Conservation (phyloP, 2,888 invertebrate genomes). For the Stenodera caucasica region DNA sequence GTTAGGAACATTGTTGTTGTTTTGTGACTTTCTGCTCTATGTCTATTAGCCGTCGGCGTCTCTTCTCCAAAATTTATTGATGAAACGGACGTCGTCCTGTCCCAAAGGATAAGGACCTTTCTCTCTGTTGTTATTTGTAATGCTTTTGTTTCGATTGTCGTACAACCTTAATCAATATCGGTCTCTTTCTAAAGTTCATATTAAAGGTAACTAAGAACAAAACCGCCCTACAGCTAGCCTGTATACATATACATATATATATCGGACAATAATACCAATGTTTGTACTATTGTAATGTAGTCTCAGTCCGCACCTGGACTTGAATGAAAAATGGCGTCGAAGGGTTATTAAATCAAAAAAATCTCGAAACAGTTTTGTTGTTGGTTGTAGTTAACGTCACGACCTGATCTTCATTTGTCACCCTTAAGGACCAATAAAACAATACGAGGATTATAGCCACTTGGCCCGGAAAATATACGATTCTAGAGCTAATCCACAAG, state of each 20-base stretch:
- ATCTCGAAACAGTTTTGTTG: slow-evolving; percentile 13
- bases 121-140: slow-evolving; percentile 15
- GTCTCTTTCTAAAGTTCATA: too few relatives aligned
- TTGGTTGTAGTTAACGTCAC: slow-evolving; percentile 55
- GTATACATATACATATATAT: too few relatives aligned
- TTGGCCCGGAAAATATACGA: slow-evolving; percentile 48
- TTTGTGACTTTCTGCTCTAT: neutral
- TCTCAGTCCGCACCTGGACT: slow-evolving; percentile 36
- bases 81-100: slow-evolving; percentile 28
- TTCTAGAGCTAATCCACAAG: slow-evolving; percentile 26
- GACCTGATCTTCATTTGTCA: slow-evolving; percentile 58
- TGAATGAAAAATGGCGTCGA: slow-evolving; percentile 28
- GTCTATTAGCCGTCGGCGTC: slow-evolving; percentile 15
- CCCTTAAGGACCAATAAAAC: slow-evolving; percentile 56
- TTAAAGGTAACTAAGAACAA: slow-evolving; percentile 22
- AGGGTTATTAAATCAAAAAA: slow-evolving; percentile 20
- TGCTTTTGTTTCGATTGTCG: slow-evolving; percentile 20
- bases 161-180: slow-evolving; percentile 30
- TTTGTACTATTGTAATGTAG: slow-evolving; percentile 39
- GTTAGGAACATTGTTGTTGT: slow-evolving; percentile 9
- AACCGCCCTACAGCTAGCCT: slow-evolving; percentile 34
- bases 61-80: slow-evolving; percentile 26
- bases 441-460: slow-evolving; percentile 53
- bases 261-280: slow-evolving; percentile 41
- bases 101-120: slow-evolving; percentile 19